Evolutionary conservation across 2,888 invertebrate genomes (phyloP).

Genomic region (Hypomecis atomaria): DNA sequence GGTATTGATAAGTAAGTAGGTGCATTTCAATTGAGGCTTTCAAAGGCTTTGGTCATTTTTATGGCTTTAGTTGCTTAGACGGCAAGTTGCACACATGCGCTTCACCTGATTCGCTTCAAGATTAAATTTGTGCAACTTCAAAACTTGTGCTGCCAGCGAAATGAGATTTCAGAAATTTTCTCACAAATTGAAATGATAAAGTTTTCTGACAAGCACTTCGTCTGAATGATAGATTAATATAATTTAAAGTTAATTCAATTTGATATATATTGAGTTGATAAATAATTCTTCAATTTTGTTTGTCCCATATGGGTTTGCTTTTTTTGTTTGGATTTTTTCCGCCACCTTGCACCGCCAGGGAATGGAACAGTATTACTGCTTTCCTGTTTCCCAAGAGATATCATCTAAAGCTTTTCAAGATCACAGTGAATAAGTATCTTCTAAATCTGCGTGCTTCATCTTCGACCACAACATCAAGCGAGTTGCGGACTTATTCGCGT

Average conservation of each 20-base stretch:
- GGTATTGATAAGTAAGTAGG: too few species aligned
- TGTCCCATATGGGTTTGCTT: neutral
- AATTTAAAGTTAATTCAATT: conserved; percentile 19
- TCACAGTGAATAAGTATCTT: too few species aligned
- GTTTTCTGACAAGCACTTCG: conserved; percentile 39
- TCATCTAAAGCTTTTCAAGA: too few species aligned
- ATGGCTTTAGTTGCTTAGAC: neutral
- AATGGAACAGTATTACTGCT: too few species aligned
- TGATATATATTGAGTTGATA: neutral
- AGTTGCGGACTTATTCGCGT: too few species aligned
- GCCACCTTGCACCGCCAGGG: too few species aligned
- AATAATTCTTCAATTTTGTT: neutral
- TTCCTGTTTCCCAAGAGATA: too few species aligned
- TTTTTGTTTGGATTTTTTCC: too few species aligned
- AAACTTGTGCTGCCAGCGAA: conserved; percentile 17
- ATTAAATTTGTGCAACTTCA: conserved; percentile 22
- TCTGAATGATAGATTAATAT: conserved; percentile 38
- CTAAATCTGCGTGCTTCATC: too few species aligned
- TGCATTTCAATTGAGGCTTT: neutral
- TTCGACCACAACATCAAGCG: too few species aligned
- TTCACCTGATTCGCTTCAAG: conserved; percentile 11
- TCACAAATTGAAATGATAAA: conserved; percentile 34
- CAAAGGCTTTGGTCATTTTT: neutral
- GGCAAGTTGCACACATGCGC: conserved; percentile 7
- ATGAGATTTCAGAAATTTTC: conserved; percentile 26